phyloP scores from a whole-genome alignment of 2,888 invertebrate species.

The Spilarctia lutea region DNA sequence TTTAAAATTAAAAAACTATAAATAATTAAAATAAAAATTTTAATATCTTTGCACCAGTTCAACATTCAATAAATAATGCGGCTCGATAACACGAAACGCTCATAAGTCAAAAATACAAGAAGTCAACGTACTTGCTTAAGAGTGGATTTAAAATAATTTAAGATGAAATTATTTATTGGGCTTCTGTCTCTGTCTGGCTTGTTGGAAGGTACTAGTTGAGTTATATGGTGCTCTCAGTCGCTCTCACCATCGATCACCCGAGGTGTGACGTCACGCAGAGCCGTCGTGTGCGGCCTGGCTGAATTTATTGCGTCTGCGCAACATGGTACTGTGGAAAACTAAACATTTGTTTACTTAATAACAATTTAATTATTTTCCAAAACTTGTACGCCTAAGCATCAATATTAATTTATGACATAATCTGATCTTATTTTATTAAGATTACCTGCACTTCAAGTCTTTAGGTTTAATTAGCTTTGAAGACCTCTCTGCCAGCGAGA shows the following conservation, averaged over 20 bases:
- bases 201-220: slow-evolving; percentile 50
- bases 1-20: slow-evolving; percentile 10
- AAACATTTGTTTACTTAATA: slow-evolving; percentile 58
- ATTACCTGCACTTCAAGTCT: neutral
- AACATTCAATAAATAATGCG: slow-evolving; percentile 66
- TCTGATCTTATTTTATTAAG: neutral
- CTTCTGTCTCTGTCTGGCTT: slow-evolving; percentile 67
- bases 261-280: slow-evolving; percentile 86
- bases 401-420: neutral
- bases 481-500: neutral
- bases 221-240: slow-evolving; percentile 69
- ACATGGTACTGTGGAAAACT: slow-evolving; percentile 73
- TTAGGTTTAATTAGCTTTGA: neutral
- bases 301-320: slow-evolving; percentile 85
- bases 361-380: slow-evolving; percentile 14
- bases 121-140: slow-evolving; percentile 83
- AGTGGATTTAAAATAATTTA: slow-evolving; percentile 84
- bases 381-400: neutral
- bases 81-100: slow-evolving; percentile 67
- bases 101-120: slow-evolving; percentile 82
- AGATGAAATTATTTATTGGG: slow-evolving; percentile 79
- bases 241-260: slow-evolving; percentile 82
- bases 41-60: slow-evolving; percentile 53
- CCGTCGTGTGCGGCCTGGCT: slow-evolving; percentile 85
- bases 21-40: slow-evolving; percentile 42